A percentile compares a stretch with the other conserved stretches of the same genome.
phyloP scores from a whole-genome alignment of 2,888 invertebrate species.

The Leptarthrus brevirostris region DNA sequence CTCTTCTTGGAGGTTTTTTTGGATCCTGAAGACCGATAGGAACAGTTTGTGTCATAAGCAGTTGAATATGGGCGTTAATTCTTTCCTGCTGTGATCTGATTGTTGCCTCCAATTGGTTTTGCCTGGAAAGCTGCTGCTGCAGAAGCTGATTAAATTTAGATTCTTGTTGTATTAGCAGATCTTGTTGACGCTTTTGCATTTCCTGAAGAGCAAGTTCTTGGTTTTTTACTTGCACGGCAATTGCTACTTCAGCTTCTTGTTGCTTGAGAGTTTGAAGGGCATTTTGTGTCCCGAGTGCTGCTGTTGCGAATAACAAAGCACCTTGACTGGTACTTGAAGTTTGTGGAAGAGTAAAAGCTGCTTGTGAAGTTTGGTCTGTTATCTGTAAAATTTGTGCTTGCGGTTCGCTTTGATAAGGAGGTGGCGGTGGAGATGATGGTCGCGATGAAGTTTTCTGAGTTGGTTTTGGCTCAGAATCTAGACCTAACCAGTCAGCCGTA shows the following conservation, averaged over 20 bases:
- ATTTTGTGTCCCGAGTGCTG: conserved; percentile 62
- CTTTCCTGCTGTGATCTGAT: conserved; percentile 65
- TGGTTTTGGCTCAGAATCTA: conserved; percentile 55
- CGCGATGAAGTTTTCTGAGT: neutral
- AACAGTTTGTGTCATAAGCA: conserved; percentile 63
- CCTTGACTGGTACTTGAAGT: conserved; percentile 36
- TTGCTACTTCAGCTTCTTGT: conserved; percentile 63
- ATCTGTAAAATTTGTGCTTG: neutral
- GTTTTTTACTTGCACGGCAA: conserved; percentile 64
- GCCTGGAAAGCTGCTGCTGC: conserved; percentile 64
- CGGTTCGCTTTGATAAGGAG: conserved; percentile 6
- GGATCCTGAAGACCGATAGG: neutral
- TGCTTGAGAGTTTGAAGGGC: conserved; percentile 61
- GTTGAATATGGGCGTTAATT: conserved; percentile 64
- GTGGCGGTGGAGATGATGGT: neutral
- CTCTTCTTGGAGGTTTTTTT: neutral
- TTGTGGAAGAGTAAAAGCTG: neutral
- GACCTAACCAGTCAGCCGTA: conserved; percentile 65
- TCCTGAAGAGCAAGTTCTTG: conserved; percentile 63
- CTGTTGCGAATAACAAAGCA: conserved; percentile 60
- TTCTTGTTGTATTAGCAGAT: conserved; percentile 62
- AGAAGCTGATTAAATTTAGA: conserved; percentile 62
- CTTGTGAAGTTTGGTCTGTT: neutral
- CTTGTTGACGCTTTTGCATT: conserved; percentile 64
- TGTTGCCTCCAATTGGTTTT: conserved; percentile 63